Conservation (phyloP, 2,113 vertebrate genomes). For the Oreocharis arfaki region DNA sequence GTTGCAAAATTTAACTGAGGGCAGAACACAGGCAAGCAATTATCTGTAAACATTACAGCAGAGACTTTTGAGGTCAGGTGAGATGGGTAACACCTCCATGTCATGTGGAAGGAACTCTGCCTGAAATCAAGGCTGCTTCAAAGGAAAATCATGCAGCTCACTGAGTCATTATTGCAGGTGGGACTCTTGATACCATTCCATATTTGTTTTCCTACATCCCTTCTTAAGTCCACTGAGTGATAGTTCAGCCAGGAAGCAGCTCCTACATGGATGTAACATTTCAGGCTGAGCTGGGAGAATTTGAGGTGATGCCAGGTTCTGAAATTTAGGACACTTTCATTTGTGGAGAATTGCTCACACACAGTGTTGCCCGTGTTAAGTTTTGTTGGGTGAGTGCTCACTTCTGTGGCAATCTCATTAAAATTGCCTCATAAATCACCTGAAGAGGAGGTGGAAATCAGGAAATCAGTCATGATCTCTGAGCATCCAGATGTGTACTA, state of each 20-base stretch:
- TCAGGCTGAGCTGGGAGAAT: background rate
- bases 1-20: background rate
- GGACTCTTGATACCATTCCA: background rate
- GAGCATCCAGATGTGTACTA: background rate
- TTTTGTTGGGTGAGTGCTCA: background rate
- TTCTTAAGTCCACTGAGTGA: background rate
- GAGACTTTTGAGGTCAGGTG: background rate
- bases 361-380: background rate
- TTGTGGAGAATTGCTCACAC: background rate
- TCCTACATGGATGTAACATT: background rate
- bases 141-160: background rate
- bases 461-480: background rate
- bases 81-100: background rate
- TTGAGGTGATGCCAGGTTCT: background rate
- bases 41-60: background rate
- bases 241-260: background rate
- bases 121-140: background rate
- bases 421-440: background rate
- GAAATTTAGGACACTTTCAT: background rate
- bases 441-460: background rate
- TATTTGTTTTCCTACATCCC: background rate
- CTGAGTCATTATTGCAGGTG: background rate
- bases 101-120: background rate
- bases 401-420: background rate
- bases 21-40: background rate